phyloP scores from a whole-genome alignment of 2,113 vertebrate species.

The Caranx melampygus region DNA sequence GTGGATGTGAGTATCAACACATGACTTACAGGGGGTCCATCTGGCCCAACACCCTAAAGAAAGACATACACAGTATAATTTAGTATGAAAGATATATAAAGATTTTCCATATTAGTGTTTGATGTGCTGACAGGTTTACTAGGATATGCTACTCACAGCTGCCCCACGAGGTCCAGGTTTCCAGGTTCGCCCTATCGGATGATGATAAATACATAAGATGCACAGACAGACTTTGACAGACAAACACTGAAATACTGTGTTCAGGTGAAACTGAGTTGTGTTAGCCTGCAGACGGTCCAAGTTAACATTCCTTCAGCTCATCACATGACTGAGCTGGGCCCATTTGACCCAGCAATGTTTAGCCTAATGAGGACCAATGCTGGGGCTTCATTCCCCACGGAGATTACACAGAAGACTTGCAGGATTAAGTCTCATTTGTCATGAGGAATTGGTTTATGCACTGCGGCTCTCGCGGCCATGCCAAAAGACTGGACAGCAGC shows the following conservation, averaged over 20 bases:
- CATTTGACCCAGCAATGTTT: conserved; percentile 71
- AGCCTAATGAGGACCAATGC: conserved; percentile 77
- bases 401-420: conserved; percentile 74
- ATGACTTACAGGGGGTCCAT: conserved; percentile 90
- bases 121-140: not conserved
- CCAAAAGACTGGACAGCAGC: conserved; percentile 63
- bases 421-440: conserved; percentile 83
- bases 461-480: conserved; percentile 49
- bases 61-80: conserved; percentile 50
- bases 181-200: conserved; percentile 93
- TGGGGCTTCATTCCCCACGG: conserved; percentile 63
- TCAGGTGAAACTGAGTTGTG: conserved; percentile 29
- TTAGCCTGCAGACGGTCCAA: conserved; percentile 26
- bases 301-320: conserved; percentile 73
- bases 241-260: conserved; percentile 1
- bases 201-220: conserved; percentile 34
- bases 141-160: conserved; percentile 86
- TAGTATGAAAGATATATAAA: not conserved
- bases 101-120: not conserved
- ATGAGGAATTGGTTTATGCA: conserved; percentile 79
- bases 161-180: conserved; percentile 88
- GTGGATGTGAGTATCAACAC: not conserved
- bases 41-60: conserved; percentile 89
- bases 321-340: conserved; percentile 71
- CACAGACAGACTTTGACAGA: not conserved